Conservation (phyloP, 2,113 vertebrate genomes). For the Antechinus stuartii region DNA sequence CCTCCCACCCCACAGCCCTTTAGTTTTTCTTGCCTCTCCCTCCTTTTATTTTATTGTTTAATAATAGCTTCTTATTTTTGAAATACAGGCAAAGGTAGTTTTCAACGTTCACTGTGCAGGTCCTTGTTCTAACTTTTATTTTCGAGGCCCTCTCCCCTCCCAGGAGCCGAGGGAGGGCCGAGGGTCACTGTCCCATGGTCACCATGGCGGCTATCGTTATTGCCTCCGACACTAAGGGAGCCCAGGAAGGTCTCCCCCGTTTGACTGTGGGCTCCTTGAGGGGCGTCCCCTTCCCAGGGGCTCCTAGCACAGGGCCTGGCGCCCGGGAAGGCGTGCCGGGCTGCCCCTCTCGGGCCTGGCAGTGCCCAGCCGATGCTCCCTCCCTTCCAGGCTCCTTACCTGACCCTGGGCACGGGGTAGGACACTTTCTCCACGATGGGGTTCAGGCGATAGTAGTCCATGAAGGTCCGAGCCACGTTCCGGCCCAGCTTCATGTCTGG, state of each 20-base stretch:
- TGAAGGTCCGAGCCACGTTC: constrained; percentile 95
- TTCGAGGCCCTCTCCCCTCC: neutral
- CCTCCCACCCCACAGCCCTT: too few species aligned
- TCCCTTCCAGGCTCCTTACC: constrained; percentile 75
- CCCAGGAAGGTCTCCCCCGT: too few species aligned
- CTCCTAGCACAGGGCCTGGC: neutral
- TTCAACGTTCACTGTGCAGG: too few species aligned
- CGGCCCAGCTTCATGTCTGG: constrained; percentile 97
- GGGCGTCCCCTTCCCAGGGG: too few species aligned
- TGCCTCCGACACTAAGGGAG: too few species aligned
- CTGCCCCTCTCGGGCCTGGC: neutral
- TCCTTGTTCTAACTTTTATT: too few species aligned
- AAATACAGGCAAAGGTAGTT: too few species aligned
- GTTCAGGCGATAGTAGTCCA: constrained; percentile 97
- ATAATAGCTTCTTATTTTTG: too few species aligned
- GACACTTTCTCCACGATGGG: constrained; percentile 85
- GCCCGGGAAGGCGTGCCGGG: neutral
- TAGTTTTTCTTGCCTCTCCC: too few species aligned
- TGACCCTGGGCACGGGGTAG: constrained; percentile 82
- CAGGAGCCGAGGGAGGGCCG: neutral
- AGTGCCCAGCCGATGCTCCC: neutral
- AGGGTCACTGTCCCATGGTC: neutral
- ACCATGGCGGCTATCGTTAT: neutral
- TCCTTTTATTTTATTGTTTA: too few species aligned
- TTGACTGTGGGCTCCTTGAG: too few species aligned